These are phyloP conservation scores for Aphrophora alni DNA, from an alignment of 2,888 invertebrate species.

Conservation along the genomic window DNA sequence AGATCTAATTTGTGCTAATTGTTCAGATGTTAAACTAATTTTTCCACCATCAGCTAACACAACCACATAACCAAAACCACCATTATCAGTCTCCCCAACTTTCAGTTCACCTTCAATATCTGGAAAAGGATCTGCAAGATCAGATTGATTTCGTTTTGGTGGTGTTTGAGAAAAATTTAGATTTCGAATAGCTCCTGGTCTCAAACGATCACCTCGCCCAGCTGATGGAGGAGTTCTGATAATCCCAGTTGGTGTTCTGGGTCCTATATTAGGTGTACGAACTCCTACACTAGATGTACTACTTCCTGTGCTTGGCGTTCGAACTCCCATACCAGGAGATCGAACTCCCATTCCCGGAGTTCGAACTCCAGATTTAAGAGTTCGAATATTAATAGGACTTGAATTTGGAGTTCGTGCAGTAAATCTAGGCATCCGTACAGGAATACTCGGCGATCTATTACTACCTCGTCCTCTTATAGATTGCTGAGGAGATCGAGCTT, in stretches of 20 bases:
- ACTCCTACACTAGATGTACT: background rate
- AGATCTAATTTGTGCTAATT: slow-evolving; percentile 58
- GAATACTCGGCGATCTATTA: background rate
- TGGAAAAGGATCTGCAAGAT: slow-evolving; percentile 3
- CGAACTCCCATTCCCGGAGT: background rate
- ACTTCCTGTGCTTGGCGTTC: background rate
- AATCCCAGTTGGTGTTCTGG: background rate
- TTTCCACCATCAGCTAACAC: slow-evolving; percentile 58
- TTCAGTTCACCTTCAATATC: slow-evolving; percentile 38
- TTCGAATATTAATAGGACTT: background rate
- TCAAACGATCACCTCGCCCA: background rate
- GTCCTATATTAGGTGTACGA: background rate
- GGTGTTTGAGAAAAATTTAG: slow-evolving; percentile 22
- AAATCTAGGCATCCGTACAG: background rate
- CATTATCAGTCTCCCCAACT: slow-evolving; percentile 35
- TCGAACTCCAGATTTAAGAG: slow-evolving; percentile 14
- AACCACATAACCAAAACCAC: slow-evolving; percentile 53
- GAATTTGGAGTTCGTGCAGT: slow-evolving; percentile 13
- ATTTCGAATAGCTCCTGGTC: slow-evolving; percentile 19
- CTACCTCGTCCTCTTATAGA: slow-evolving; percentile 19
- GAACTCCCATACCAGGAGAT: background rate
- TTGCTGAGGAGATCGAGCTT: background rate
- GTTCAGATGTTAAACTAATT: slow-evolving; percentile 57
- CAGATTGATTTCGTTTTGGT: background rate
- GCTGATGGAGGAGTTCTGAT: background rate